Base-by-base conservation (phyloP, 2,797 vertebrate species). In the Channa striata region DNA sequence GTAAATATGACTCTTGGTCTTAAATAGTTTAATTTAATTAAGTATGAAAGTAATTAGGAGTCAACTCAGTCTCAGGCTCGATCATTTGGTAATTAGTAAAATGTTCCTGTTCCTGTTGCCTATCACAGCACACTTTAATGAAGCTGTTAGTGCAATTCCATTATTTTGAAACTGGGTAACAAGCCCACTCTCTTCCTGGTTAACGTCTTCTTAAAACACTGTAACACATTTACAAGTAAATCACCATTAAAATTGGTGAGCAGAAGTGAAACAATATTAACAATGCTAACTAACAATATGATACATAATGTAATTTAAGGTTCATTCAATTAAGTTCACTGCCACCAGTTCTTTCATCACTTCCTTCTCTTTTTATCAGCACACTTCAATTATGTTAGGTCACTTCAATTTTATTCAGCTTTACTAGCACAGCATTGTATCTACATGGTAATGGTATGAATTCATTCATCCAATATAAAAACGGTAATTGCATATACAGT, bases 101-200 rank as follows among this genome's bases (percentile, higher is more conserved):
- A 67, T 59, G 37, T 44, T 68, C 53, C 23, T 44, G 51, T 42
- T 48, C 37, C 71, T 30, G n/a, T n/a, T n/a, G 48, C 54, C 7
- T 8, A 16, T 74, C 54, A 40, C 5, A 51, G 6, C 56, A 11
- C 84, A 96, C 94, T 89, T 89, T 83, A 44, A 94, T 94, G 52
- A 65, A 86, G 51, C 94, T 94, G 46, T 87, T 71, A 19, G 93
- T 94, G n/a, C n/a, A n/a, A 93, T 92, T 0, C 66, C 91, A 0
- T 85, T 84, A 13, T 94, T 95, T 46, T 83, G 70, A 42, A 95
- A 89, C 8, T 21, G 0, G 1, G 87, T 49, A 10, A 84, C 70
- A 19, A 79, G 1, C 87, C 88, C 3, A 95, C 91, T 36, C 92
- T 85, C 20, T 91, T 94, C 19, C 91, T 74, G 4, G 93, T 92